phyloP scores from a whole-genome alignment of 2,113 vertebrate genomes.

The Climacteris rufus region DNA sequence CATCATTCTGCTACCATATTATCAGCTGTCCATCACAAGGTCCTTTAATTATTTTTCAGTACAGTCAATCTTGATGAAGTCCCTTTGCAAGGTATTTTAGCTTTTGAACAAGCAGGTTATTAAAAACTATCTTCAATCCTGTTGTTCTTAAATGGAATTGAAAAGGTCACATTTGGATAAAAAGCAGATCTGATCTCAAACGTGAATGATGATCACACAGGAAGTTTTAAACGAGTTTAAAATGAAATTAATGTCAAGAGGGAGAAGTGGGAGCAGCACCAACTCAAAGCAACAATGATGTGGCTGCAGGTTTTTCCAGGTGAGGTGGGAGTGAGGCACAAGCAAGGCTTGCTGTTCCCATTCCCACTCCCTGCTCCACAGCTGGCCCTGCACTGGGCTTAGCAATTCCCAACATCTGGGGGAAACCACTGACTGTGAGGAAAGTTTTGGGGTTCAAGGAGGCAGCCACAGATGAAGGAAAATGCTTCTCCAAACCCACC shows the following conservation, averaged over 20 bases:
- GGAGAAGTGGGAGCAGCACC: background rate
- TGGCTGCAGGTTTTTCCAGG: background rate
- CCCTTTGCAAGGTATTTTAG: background rate
- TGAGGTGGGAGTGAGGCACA: background rate
- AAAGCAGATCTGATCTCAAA: background rate
- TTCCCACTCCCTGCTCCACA: background rate
- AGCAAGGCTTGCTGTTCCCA: background rate
- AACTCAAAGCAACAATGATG: background rate
- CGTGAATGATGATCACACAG: accelerated
- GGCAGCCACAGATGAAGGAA: background rate
- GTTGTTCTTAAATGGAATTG: background rate
- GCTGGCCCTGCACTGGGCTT: background rate
- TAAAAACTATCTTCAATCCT: background rate
- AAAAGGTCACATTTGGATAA: background rate
- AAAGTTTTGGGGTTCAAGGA: background rate
- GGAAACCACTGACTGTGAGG: background rate
- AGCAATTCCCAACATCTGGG: background rate
- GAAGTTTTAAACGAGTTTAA: background rate
- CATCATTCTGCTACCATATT: background rate
- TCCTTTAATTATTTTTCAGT: background rate
- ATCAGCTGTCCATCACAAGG: background rate
- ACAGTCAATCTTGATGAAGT: background rate
- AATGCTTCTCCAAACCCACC: background rate
- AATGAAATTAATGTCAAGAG: background rate
- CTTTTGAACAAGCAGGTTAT: background rate